Base-by-base conservation (phyloP, 2,797 vertebrate genomes). In the Aulostomus chinensis region DNA sequence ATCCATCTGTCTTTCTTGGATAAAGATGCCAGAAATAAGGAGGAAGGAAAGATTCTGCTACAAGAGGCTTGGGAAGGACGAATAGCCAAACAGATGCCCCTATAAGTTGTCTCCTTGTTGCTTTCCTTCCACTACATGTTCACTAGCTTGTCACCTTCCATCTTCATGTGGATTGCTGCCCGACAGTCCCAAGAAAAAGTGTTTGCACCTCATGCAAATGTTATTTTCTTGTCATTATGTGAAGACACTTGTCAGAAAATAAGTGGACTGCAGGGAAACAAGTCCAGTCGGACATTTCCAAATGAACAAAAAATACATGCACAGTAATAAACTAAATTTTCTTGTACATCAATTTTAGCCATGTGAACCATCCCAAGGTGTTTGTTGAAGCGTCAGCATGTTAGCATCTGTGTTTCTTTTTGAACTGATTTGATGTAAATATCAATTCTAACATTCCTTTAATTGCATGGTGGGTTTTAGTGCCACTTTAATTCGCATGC, bases 1-100 rank as follows among this genome's bases (percentile, higher is more conserved):
- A 88, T 86, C 85, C 86, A 86, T 90, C 80, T 84, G 85, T 87
- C 85, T 80, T 81, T 72, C 71, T 72, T 35, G 68, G 77, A 83
- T 87, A 81, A 81, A 86, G 83, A 82, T 80, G 71, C 80, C 82
- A 86, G 69, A 83, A 84, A 86, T 71, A 80, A 76, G 84, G 78
- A 70, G 81, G 73, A 68, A 83, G 73, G 74, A 84, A 62, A 78
- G 72, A 72, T 73, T 79, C 41, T 47, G 64, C 60, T 83, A 75
- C 81, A 55, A 78, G 58, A 74, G 56, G 47, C 49, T 36, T 31
- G 46, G 39, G 50, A 49, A 49, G 35, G 52, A 65, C 60, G 25
- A 31, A 55, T 51, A 80, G 70, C 66, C 67, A 82, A 87, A 68
- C 71, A 83, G 78, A 88, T 81, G 72, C 64, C 78, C 61, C 73